Evolutionary conservation across 2,888 invertebrate species (phyloP).

Genomic region (Lasius platythorax): DNA sequence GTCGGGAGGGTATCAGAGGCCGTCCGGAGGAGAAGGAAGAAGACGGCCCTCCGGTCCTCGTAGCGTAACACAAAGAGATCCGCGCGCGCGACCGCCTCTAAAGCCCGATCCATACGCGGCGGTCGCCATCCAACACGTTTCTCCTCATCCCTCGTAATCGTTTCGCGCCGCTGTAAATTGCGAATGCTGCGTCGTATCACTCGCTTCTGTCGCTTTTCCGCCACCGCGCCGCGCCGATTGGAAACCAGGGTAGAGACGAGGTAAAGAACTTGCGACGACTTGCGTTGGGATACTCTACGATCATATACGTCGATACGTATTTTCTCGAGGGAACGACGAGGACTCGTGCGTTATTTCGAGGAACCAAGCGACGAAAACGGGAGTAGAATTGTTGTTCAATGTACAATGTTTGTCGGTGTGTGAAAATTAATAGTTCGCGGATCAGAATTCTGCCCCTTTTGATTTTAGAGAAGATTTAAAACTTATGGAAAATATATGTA

Average conservation of each 20-base stretch:
- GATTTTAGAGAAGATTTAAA: not conserved
- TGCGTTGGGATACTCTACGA: slow-evolving; percentile 34
- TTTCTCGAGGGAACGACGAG: slow-evolving; percentile 1
- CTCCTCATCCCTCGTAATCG: slow-evolving; percentile 65
- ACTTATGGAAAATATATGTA: not conserved
- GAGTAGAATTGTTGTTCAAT: not conserved
- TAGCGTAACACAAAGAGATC: slow-evolving; percentile 75
- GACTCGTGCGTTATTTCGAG: slow-evolving; percentile 33
- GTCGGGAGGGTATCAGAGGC: slow-evolving; percentile 66
- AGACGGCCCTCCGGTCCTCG: slow-evolving; percentile 75
- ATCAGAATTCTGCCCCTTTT: not conserved
- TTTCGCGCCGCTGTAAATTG: slow-evolving; percentile 70
- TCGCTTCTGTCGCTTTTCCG: slow-evolving; percentile 4
- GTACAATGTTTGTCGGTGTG: not conserved
- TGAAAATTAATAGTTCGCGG: slow-evolving; percentile 23
- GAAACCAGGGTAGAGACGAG: not conserved
- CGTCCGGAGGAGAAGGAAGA: slow-evolving; percentile 74
- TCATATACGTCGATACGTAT: slow-evolving; percentile 36
- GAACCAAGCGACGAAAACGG: not conserved
- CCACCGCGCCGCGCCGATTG: too few relatives aligned
- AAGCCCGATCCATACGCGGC: slow-evolving; percentile 75
- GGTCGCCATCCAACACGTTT: slow-evolving; percentile 28
- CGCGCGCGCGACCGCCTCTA: slow-evolving; percentile 70
- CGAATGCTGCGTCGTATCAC: slow-evolving; percentile 46
- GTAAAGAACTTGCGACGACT: not conserved